Base-by-base conservation (phyloP, 2,888 invertebrate species). In the Tiliacea citrago region DNA sequence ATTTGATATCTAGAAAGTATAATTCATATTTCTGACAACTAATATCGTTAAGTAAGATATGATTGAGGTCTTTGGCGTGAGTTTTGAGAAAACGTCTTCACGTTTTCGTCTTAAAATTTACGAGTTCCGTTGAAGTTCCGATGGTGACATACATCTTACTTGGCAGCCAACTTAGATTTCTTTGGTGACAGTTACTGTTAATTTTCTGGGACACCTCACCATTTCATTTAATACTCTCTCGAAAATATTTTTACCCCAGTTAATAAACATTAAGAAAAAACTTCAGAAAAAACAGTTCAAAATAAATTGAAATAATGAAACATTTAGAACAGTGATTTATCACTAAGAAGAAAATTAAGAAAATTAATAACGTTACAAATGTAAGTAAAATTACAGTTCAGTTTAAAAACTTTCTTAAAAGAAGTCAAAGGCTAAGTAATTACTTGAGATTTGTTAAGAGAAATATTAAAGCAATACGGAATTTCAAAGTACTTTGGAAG, bases 21-120 rank as follows among this genome's bases (percentile, higher is more conserved):
- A 62, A 84, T 83, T 83, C 53, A 77, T 70, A 73, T 75, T 83
- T 80, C 49, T 67, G 84, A 86, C 62, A 68, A 80, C 76, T 84
- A 74, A 86, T 79, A 71, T 75, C 65, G 72, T 68, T 80, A 77
- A 83, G 84, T 79, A 58, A 76, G 58, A 72, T 76, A 76, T 74
- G 75, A 86, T 72, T 83, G 55, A 66, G 29, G 24, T 58, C 47
- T 69, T 63, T 60, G 73, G 73, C 67, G 39, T 63, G 55, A 83
- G 57, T 83, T 83, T n/a, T 49, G 45, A 29, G 42, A 65, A 55
- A 55, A 58, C 49, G 12, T 73, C 42, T 83, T 69, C 16, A 12
- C 49, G 8, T 72, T 61, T 69, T 68, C 21, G 2, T 57, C 57
- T 72, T 73, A 29, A 73, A 80, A 79, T 79, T 74, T 79, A 84